Evolutionary conservation across 2,113 vertebrate species (phyloP).

Genomic region (Merops nubicus): DNA sequence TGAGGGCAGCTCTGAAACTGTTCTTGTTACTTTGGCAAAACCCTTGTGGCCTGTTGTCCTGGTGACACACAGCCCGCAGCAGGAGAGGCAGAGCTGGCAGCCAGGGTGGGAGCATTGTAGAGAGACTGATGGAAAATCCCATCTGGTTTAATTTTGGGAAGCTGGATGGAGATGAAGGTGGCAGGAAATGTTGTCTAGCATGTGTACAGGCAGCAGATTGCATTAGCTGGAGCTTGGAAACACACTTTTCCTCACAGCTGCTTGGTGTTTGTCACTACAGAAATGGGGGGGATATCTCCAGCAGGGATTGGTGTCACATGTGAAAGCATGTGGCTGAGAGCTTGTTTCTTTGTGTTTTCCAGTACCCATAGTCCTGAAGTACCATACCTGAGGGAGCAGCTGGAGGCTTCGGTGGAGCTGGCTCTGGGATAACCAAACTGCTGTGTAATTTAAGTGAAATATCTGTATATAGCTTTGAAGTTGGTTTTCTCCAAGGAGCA

Average conservation of each 20-base stretch:
- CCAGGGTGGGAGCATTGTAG: not conserved
- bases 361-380: slow-evolving; percentile 82
- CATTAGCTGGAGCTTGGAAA: not conserved
- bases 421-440: slow-evolving; percentile 67
- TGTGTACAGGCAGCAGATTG: slow-evolving; percentile 12
- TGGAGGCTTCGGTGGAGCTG: slow-evolving; percentile 51
- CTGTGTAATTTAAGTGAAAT: slow-evolving; percentile 78
- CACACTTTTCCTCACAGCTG: not conserved
- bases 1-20: not conserved
- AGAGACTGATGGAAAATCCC: slow-evolving; percentile 46
- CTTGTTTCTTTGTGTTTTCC: slow-evolving; percentile 44
- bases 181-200: slow-evolving; percentile 1
- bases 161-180: slow-evolving; percentile 55
- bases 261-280: not conserved
- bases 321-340: not conserved
- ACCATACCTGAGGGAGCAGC: slow-evolving; percentile 73
- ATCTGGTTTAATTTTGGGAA: slow-evolving; percentile 62
- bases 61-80: not conserved
- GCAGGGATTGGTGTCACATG: not conserved
- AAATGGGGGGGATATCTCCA: not conserved
- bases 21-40: not conserved
- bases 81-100: not conserved
- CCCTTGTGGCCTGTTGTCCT: not conserved
- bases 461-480: slow-evolving; percentile 75
- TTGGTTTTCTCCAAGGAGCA: slow-evolving; percentile 57